Base-by-base conservation (phyloP, 2,797 vertebrate species). In the Heterohyrax brucei region DNA sequence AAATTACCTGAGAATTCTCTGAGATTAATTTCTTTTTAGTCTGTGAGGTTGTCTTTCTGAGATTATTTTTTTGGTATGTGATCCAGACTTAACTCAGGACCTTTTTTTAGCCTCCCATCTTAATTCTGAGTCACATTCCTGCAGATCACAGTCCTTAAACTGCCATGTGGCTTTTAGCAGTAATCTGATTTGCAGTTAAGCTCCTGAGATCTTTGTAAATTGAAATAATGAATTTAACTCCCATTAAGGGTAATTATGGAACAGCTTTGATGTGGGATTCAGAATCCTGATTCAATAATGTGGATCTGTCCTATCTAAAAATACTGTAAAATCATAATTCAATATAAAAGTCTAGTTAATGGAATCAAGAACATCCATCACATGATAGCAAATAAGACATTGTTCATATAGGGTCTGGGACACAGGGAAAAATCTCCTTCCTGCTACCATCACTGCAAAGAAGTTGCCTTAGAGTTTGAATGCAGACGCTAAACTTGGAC, bases 131-230 rank as follows among this genome's bases (percentile, higher is more conserved):
- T 91, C 96, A 96, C 24, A 92, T 85, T 89, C 72, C 56, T 89
- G 26, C 77, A 83, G 39, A 72, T 89, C 62, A 72, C 46, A 62
- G 87, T 84, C 10, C 14, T 96, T 84, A 72, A 79, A 68, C 21
- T 79, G 48, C 91, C 66, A 48, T 50, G 48, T 88, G 56, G 13
- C 61, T 96, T 93, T 70, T 84, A 97, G 82, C 56, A 75, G 14
- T 81, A 95, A 56, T 85, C 50, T 80, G n/a, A 93, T 96, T 95
- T 96, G 64, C 82, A 95, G 13, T 83, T 75, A 94, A 97, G 76
- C 53, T 88, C 33, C 48, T 90, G 78, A 88, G 83, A 91, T 96
- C 78, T 97, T 96, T 83, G 84, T 85, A 96, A 94, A 96, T 77
- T 82, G n/a, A 91, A 81, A 87, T 82, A 94, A 96, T 30, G 18